Percentiles rank a stretch among this genome's conserved stretches.
Conservation (phyloP, 2,113 vertebrate genomes). For the Marcusenius ussheri region DNA sequence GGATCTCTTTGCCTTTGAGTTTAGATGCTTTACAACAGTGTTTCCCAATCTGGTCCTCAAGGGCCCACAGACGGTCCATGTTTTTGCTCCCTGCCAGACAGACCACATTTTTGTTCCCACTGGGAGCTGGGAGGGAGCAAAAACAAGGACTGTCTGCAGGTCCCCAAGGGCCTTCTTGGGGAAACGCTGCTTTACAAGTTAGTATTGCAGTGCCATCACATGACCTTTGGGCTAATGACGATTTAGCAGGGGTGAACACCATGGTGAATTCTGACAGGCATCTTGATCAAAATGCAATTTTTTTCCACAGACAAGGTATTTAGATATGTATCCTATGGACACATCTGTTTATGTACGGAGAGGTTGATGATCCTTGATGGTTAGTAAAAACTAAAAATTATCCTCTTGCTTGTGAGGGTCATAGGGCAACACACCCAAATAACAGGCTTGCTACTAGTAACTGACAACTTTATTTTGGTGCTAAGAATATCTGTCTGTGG, state of each 20-base stretch:
- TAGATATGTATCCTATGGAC: neutral
- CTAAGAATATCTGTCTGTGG: neutral
- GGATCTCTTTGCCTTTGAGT: neutral
- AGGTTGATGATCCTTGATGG: neutral
- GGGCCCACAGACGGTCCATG: neutral
- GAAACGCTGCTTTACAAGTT: neutral
- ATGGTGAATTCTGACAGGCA: neutral
- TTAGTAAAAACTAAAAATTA: neutral
- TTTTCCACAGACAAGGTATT: neutral
- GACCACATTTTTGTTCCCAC: neutral
- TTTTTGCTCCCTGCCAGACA: neutral
- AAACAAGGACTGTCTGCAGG: neutral
- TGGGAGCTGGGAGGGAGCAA: neutral
- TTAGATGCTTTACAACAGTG: neutral
- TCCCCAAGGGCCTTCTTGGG: neutral
- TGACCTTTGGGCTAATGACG: neutral
- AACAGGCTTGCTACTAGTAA: neutral
- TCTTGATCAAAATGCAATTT: neutral
- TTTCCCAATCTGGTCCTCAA: neutral
- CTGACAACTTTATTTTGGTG: neutral
- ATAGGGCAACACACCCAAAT: neutral
- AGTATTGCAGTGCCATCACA: neutral
- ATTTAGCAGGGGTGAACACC: neutral
- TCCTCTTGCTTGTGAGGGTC: neutral
- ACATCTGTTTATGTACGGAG: neutral